Evolutionary conservation across 1,140 invertebrate species (phyloP), one percentile per base, ranked within the genome.

Genomic region (Trichomalopsis sarcophagae): DNA sequence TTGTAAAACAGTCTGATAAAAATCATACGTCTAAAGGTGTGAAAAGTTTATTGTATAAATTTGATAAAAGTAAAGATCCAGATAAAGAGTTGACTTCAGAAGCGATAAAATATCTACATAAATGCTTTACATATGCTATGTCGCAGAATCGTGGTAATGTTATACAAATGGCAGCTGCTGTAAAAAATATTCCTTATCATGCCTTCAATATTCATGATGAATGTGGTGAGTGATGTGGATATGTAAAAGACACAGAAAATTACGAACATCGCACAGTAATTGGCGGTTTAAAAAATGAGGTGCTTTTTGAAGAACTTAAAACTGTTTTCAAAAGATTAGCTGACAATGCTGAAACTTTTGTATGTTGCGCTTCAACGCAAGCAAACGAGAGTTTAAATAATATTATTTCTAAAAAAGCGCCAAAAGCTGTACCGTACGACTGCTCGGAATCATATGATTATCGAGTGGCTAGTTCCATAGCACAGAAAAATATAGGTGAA

Each of bases 371-470:
- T n/a, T 85, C 83, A 36, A 87, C 76, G 7, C 86, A 87, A 75
- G 82, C 79, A 23, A 87, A 87, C 79, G 83, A 86, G 68, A 86
- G 86, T 74, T 74, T 86, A 9, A 84, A 86, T 36, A 78, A 82
- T 68, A 73, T 81, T n/a, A 79, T 86, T 50, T 81, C 47, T 2
- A 86, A 27, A 30, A 86, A 84, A 75, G 78, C 78, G 44, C 82
- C 86, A 74, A 86, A 86, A 84, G 68, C 47, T 36, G 33, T 77
- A 71, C 76, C n/a, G 27, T 86, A 86, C 47, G 78, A 71, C 47
- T 55, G 47, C 23, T 81, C 82, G 2, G 86, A 86, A 55, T 86
- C 82, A 33, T 81, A 80, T 55, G 81, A 84, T 47, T 86, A 74
- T 78, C 23, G 78, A 75, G 75, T 69, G 9, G 82, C 78, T 17